phyloP scores from a whole-genome alignment of 2,888 invertebrate species.

The Anoplius nigerrimus region DNA sequence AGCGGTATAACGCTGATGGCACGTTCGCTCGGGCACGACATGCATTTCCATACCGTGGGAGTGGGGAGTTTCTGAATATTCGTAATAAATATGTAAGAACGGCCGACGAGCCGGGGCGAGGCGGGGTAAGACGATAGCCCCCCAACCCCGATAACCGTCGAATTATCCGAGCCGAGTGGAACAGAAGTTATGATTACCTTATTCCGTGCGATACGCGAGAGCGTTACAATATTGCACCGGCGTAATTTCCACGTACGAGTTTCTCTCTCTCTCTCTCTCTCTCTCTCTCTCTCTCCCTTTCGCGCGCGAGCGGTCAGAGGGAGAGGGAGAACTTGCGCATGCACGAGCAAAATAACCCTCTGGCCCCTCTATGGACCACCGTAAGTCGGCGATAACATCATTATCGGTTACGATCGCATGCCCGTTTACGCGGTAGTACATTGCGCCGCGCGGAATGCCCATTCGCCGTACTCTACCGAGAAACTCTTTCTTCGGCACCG shows the following conservation, averaged over 20 bases:
- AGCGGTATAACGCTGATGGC: constrained; percentile 52
- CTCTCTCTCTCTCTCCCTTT: neutral
- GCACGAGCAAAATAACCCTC: too few species aligned
- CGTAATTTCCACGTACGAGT: constrained; percentile 22
- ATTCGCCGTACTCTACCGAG: too few species aligned
- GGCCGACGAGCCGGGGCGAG: neutral
- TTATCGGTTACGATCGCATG: too few species aligned
- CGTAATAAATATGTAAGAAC: constrained; percentile 36
- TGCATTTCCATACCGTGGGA: constrained; percentile 31
- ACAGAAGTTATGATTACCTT: constrained; percentile 35
- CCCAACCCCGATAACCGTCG: constrained; percentile 30
- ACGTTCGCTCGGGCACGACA: constrained; percentile 22
- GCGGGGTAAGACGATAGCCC: neutral
- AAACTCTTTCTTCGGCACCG: too few species aligned
- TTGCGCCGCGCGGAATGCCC: too few species aligned
- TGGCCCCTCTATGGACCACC: too few species aligned
- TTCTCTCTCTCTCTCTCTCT: constrained; percentile 8
- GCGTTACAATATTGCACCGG: constrained; percentile 22
- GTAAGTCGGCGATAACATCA: too few species aligned
- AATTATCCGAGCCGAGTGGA: constrained; percentile 27
- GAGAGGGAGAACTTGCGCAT: too few species aligned
- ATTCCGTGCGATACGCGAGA: constrained; percentile 16
- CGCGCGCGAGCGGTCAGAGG: neutral
- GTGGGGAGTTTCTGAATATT: constrained; percentile 32
- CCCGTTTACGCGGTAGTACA: too few species aligned